Percentiles rank a stretch among this genome's conserved stretches.
These are phyloP conservation scores for Dichetophora obliterata DNA, from an alignment of 2,888 invertebrate species.

Conservation along the genomic window DNA sequence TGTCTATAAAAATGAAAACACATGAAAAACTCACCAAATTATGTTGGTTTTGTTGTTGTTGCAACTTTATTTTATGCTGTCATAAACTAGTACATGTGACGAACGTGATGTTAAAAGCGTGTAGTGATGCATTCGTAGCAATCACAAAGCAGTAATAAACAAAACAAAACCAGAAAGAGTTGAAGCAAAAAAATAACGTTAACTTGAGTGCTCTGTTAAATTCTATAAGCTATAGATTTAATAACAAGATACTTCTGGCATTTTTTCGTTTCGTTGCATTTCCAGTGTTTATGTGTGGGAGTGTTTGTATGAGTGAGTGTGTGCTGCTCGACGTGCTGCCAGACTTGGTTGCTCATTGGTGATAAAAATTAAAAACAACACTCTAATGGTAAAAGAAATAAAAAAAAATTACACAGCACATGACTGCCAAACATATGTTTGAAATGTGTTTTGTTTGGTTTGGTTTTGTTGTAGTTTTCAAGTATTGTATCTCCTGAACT, in stretches of 20 bases:
- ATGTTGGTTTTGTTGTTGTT: not conserved
- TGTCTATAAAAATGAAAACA: not conserved
- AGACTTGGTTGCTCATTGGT: not conserved
- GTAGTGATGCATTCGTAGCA: not conserved
- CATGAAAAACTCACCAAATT: not conserved
- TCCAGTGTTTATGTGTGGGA: too few species aligned
- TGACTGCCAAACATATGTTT: slow-evolving; percentile 2
- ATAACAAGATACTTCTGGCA: not conserved
- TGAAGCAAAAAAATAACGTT: not conserved
- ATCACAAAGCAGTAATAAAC: not conserved
- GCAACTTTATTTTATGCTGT: not conserved
- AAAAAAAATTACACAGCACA: not conserved
- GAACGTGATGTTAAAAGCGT: not conserved
- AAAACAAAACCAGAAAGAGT: not conserved
- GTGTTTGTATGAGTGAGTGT: too few species aligned
- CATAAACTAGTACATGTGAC: not conserved
- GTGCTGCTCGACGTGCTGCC: not conserved
- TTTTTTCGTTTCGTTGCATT: not conserved
- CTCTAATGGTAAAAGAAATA: not conserved
- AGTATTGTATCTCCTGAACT: too few species aligned
- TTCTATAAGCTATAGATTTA: not conserved
- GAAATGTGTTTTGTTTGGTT: slow-evolving; percentile 3
- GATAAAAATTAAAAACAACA: not conserved
- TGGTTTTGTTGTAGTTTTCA: not conserved
- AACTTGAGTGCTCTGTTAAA: not conserved